Conservation (phyloP, 92 coral and sea anemone genomes). For the Porites lobata region DNA sequence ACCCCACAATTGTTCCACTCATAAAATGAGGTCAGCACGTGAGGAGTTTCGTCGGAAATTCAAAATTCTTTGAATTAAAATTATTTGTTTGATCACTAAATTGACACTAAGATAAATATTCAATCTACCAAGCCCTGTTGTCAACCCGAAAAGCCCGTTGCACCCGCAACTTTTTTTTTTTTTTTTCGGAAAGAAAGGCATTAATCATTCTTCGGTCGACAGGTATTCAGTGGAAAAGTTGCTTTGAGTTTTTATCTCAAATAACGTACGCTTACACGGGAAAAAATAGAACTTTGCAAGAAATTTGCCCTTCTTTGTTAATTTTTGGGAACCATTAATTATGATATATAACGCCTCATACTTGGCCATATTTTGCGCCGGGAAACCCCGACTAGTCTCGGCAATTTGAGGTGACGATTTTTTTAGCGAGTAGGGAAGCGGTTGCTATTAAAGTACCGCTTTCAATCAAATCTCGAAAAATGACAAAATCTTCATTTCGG, state of each 20-base stretch:
- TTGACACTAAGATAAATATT: constrained; percentile 23
- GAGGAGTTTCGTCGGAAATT: constrained; percentile 11
- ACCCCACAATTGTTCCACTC: constrained; percentile 1
- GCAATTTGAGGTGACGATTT: constrained; percentile 1
- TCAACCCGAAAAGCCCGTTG: constrained; percentile 21
- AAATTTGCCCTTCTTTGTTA: background rate
- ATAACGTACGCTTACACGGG: background rate
- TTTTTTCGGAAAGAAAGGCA: background rate
- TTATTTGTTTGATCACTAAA: constrained; percentile 17
- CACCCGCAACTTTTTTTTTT: background rate
- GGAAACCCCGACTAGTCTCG: constrained; percentile 31
- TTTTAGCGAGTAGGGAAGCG: constrained; percentile 32
- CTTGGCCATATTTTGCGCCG: background rate
- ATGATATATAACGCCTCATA: background rate
- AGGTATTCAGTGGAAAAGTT: background rate
- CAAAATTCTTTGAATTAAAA: constrained; percentile 36
- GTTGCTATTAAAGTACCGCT: constrained; percentile 7
- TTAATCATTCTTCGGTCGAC: background rate
- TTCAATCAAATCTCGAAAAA: constrained; percentile 31
- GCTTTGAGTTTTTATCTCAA: background rate
- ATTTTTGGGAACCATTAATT: constrained; percentile 8
- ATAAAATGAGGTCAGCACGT: background rate
- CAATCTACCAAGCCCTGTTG: constrained; percentile 11
- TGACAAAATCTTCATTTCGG: constrained; percentile 30
- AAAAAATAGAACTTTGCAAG: background rate